Conservation (phyloP, 2,888 invertebrate genomes). For the Lacanobia oleracea region DNA sequence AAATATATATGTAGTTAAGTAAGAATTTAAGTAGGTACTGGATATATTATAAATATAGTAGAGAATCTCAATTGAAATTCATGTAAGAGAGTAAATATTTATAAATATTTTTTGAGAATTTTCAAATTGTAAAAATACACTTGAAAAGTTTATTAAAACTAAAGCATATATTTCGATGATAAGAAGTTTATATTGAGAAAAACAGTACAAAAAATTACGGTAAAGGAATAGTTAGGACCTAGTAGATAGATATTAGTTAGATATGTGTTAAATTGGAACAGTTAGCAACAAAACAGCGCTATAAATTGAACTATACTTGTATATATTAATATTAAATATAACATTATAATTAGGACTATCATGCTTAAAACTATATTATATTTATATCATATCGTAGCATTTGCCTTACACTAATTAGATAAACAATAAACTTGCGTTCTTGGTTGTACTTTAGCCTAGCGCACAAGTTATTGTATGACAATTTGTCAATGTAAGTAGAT, state of each 20-base stretch:
- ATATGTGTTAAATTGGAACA: conserved; percentile 53
- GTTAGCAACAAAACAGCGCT: conserved; percentile 34
- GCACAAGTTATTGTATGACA: conserved; percentile 26
- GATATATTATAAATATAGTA: conserved; percentile 12
- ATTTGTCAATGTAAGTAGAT: conserved; percentile 24
- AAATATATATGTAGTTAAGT: conserved; percentile 10
- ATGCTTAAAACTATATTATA: conserved; percentile 35
- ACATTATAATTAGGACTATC: conserved; percentile 36
- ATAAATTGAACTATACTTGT: conserved; percentile 32
- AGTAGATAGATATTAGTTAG: conserved; percentile 23
- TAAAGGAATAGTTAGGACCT: neutral
- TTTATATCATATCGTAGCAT: conserved; percentile 39
- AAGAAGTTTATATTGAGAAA: conserved; percentile 7
- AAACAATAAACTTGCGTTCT: conserved; percentile 47
- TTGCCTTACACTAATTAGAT: conserved; percentile 41
- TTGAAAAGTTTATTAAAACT: conserved; percentile 23
- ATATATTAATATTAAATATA: conserved; percentile 23
- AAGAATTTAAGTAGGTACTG: neutral
- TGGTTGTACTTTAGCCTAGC: conserved; percentile 34
- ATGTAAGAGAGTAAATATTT: conserved; percentile 25
- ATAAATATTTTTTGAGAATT: conserved; percentile 17
- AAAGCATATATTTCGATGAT: conserved; percentile 50
- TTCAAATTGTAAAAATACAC: conserved; percentile 25
- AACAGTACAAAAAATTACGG: conserved; percentile 7
- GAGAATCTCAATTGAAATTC: conserved; percentile 17